Conservation (phyloP, 2,113 vertebrate genomes). For the Agapornis roseicollis region DNA sequence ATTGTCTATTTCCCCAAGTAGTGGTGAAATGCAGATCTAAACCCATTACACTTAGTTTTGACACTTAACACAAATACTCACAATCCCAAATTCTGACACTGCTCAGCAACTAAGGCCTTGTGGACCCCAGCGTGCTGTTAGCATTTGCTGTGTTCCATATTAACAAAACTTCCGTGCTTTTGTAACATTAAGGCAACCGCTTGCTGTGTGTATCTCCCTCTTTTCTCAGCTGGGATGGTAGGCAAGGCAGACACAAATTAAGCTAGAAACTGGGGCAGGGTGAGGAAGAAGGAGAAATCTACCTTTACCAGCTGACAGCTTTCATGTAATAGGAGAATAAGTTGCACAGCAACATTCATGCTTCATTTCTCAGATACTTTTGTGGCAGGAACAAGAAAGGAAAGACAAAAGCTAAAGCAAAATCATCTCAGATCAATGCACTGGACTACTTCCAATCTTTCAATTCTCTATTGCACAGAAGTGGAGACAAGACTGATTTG, state of each 20-base stretch:
- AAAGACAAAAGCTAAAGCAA: conserved; percentile 30
- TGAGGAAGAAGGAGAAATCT: not conserved
- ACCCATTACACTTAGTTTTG: not conserved
- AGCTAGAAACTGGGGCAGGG: not conserved
- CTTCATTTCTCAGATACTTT: conserved; percentile 17
- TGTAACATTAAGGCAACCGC: not conserved
- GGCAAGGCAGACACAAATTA: not conserved
- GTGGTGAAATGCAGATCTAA: not conserved
- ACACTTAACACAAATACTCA: not conserved
- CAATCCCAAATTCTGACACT: not conserved
- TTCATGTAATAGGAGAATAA: not conserved
- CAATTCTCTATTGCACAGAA: not conserved
- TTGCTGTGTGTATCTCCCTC: not conserved
- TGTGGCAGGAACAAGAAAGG: conserved; percentile 1
- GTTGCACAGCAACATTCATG: not conserved
- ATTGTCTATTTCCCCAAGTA: not conserved
- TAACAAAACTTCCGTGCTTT: not conserved
- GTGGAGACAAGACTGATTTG: not conserved
- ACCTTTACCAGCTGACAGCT: not conserved
- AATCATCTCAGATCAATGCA: conserved; percentile 54
- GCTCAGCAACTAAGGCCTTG: not conserved
- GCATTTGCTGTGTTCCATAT: not conserved
- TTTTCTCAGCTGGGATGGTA: not conserved
- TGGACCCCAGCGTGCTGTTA: not conserved
- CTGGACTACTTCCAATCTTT: conserved; percentile 1